Conservation (phyloP, 2,888 invertebrate genomes). For the Branchinecta sandiegonensis region DNA sequence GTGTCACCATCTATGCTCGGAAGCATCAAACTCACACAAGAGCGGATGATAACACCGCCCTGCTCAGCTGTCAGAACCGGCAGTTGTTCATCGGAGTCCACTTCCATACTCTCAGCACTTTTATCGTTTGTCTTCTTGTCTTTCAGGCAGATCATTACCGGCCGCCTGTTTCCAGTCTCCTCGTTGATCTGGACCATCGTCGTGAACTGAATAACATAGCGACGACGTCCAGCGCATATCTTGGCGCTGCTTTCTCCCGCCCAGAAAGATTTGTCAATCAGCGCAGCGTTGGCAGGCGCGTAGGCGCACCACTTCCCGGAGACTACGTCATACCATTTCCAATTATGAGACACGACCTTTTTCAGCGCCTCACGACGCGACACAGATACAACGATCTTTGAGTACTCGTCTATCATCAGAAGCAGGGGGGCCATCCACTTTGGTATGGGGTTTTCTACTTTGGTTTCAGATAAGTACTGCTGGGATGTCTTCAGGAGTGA, state of each 20-base stretch:
- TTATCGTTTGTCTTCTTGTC: constrained; percentile 26
- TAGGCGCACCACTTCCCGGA: constrained; percentile 65
- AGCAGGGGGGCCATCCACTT: constrained; percentile 62
- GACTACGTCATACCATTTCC: constrained; percentile 75
- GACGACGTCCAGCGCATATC: constrained; percentile 54
- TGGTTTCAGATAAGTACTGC: background rate
- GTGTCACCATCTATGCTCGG: constrained; percentile 57
- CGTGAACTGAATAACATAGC: constrained; percentile 60
- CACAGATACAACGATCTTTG: constrained; percentile 54
- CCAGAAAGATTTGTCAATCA: constrained; percentile 63
- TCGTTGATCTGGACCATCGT: constrained; percentile 67
- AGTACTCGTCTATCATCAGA: constrained; percentile 56
- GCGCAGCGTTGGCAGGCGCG: constrained; percentile 51
- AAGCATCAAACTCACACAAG: constrained; percentile 52
- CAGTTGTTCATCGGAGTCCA: constrained; percentile 18
- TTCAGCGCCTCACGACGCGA: constrained; percentile 50
- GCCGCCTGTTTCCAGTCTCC: constrained; percentile 64
- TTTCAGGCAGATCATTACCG: constrained; percentile 49
- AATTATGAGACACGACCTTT: constrained; percentile 38
- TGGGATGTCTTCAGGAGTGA: constrained; percentile 5
- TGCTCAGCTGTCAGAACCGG: background rate
- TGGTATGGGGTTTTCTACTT: constrained; percentile 38
- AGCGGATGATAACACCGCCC: constrained; percentile 31
- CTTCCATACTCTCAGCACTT: constrained; percentile 20
- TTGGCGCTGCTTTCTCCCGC: constrained; percentile 51